Evolutionary conservation across 2,888 invertebrate species (phyloP).

Genomic region (Notocelia uddmanniana): DNA sequence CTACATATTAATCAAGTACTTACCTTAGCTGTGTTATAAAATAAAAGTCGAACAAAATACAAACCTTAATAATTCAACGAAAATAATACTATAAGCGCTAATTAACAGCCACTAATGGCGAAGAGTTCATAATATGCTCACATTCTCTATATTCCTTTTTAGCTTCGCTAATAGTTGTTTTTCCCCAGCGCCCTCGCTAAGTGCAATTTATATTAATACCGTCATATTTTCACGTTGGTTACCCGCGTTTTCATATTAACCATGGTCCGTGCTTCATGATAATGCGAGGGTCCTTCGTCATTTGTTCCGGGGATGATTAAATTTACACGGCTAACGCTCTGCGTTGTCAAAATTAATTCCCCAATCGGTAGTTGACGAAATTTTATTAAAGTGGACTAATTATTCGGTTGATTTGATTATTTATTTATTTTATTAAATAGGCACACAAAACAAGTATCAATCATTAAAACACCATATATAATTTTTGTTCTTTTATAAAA

Average conservation of each 20-base stretch:
- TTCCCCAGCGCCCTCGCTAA: constrained; percentile 68
- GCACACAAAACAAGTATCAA: too few species aligned
- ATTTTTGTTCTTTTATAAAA: too few species aligned
- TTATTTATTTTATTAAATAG: too few species aligned
- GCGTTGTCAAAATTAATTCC: constrained; percentile 67
- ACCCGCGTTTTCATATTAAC: constrained; percentile 82
- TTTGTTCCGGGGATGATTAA: constrained; percentile 81
- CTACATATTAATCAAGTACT: too few species aligned
- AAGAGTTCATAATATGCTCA: constrained; percentile 53
- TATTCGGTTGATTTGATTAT: background rate
- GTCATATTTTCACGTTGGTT: constrained; percentile 81
- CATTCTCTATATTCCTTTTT: constrained; percentile 49
- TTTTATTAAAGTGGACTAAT: constrained; percentile 47
- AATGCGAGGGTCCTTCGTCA: constrained; percentile 78
- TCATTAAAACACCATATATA: too few species aligned
- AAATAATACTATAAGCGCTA: constrained; percentile 33
- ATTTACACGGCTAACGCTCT: constrained; percentile 75
- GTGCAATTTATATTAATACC: constrained; percentile 83
- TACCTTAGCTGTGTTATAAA: too few species aligned
- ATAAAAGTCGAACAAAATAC: background rate
- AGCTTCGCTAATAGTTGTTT: constrained; percentile 65
- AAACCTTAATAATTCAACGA: background rate
- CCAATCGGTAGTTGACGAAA: constrained; percentile 57
- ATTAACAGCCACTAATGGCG: constrained; percentile 49
- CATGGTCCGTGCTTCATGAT: constrained; percentile 72